These are phyloP conservation scores for Thripadectes ignobilis DNA, from an alignment of 2,797 vertebrate genomes.

Conservation along the genomic window DNA sequence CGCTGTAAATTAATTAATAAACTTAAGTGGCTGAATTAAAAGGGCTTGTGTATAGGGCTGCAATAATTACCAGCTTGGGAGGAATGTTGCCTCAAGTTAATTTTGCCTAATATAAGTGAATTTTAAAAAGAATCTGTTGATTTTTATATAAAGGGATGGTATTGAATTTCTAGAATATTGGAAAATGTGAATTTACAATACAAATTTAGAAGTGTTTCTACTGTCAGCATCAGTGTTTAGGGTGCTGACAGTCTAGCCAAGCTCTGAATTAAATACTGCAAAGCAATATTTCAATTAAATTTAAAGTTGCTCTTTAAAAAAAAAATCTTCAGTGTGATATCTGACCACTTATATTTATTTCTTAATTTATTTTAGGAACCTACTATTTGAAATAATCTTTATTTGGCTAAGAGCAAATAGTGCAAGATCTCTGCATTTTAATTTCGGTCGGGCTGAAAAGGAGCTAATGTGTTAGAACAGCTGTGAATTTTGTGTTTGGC, in stretches of 20 bases:
- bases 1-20: constrained; percentile 26
- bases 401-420: background rate
- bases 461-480: background rate
- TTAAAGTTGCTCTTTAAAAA: background rate
- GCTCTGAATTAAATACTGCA: constrained; percentile 29
- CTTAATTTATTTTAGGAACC: background rate
- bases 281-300: background rate
- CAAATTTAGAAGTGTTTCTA: background rate
- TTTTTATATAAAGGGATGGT: background rate
- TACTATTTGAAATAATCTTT: background rate
- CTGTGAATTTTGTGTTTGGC: background rate
- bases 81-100: constrained; percentile 8
- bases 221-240: background rate
- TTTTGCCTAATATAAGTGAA: background rate
- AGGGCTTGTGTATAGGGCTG: background rate
- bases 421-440: background rate
- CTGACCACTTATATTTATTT: background rate
- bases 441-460: background rate
- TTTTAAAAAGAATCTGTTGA: background rate
- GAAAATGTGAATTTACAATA: background rate
- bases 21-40: constrained; percentile 25
- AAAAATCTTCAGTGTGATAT: background rate
- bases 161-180: background rate
- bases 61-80: constrained; percentile 26
- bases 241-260: background rate